Evolutionary conservation across 2,888 invertebrate species (phyloP), one percentile per base, ranked within the genome.

Genomic region (Plebejus melissa): DNA sequence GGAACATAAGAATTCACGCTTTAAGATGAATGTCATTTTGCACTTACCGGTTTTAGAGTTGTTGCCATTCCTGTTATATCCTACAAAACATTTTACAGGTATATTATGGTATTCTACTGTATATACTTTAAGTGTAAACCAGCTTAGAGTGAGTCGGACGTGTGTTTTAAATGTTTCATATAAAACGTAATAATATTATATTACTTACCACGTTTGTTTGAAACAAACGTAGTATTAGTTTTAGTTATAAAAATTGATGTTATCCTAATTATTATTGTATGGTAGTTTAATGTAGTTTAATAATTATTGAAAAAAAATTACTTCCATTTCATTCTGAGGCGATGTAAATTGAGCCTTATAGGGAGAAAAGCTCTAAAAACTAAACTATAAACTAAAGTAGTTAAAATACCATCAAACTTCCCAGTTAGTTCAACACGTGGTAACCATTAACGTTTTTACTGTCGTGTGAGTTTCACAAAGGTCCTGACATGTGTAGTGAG

Each of bases 11-110:
- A 65, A 65, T 65, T 65, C 65, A 32, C 65, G 65, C 65, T 65
- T 65, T 36, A 32, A 65, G 65, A 65, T 36, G 65, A 65, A 65
- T 65, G 65, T 65, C 65, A 32, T 65, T 65, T 36, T 65, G 65
- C 32, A 65, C 65, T 65, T 65, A 65, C 32, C 65, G 65, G 65
- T 32, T 13, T 32, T 13, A 2, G 4, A 22, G 5, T 5, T 5
- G 32, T 11, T 16, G 32, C 5, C 32, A 16, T 32, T 65, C 32
- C 0, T 0, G 65, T 65, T 16, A 32, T 65, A 16, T 32, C 32
- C 32, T 6, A 11, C 13, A 16, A 36, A 6, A 58, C 13, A 58
- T 54, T 16, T 16, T 16, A 16, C 54, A 54, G 54, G 4, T 54
- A 54, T 9, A 46, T 9, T 0, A 9, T 54, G 16, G 13, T 54